Conservation (phyloP, 2,888 invertebrate genomes). For the Cecidostiba fungosa region DNA sequence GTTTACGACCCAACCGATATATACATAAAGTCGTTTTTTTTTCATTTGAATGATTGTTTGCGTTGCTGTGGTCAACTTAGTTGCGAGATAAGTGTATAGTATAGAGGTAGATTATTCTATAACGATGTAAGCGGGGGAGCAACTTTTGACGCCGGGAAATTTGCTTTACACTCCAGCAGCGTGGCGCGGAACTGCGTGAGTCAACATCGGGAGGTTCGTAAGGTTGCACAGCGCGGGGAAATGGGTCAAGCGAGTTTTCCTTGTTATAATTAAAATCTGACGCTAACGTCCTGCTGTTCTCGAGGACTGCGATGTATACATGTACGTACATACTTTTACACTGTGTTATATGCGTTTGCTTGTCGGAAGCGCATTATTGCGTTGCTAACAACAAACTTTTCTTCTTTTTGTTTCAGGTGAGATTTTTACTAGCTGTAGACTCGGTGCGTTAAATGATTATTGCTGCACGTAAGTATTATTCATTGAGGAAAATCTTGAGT, state of each 20-base stretch:
- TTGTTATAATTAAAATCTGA: constrained; percentile 36
- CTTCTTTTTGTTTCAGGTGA: constrained; percentile 40
- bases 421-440: background rate
- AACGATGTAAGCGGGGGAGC: background rate
- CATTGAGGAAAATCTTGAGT: too few species aligned
- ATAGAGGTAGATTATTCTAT: background rate
- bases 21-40: background rate
- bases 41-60: background rate
- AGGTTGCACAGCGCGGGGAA: background rate
- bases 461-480: too few species aligned
- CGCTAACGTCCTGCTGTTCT: background rate
- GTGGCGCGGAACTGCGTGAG: constrained; percentile 17
- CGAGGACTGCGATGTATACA: background rate
- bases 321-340: background rate
- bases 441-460: too few species aligned
- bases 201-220: background rate
- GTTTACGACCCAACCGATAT: background rate
- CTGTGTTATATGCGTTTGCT: too few species aligned
- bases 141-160: constrained; percentile 3
- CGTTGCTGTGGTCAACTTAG: background rate
- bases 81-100: background rate
- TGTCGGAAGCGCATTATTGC: too few species aligned
- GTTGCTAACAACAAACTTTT: background rate
- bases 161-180: background rate
- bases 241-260: constrained; percentile 29